Base-by-base conservation (phyloP, 2,113 vertebrate species). In the Tricholaema leucomelas region DNA sequence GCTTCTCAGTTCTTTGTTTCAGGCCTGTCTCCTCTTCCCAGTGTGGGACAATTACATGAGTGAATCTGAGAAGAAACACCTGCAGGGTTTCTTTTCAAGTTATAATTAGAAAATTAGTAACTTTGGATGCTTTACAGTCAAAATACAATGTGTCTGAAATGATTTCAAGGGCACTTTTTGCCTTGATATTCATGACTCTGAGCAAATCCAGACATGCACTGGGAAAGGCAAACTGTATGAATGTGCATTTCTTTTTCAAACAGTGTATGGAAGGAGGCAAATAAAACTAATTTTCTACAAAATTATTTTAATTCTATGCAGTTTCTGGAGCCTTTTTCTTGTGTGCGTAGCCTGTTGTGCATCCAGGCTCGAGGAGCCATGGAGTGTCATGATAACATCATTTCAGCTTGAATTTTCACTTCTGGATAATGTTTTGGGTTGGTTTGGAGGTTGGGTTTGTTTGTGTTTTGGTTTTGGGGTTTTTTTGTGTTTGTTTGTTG, bases 251-350 rank as follows among this genome's bases (percentile, higher is more conserved):
- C 73, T 94, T 92, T 17, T 89, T 70, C 76, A 55, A 90, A 76
- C 74, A 87, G 44, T 94, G 74, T 96, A 61, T 31, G 33, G 93
- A 90, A 95, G 79, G 86, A 97, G 88, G 87, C 93, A 93, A 96
- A 98, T 98, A 98, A 98, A 98, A 95, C 90, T 74, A 87, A 85
- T 98, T 98, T 98, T 97, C 94, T 97, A 98, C 55, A 93, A 93
- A 97, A 88, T 12, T 56, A n/a, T 15, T 83, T 81, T 48, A 81
- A 25, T 63, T 88, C 80, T 82, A 1, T 82, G 46, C 31, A 25
- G 28, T 92, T 78, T 70, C 18, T 94, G 52, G 72, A 73, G 52
- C 9, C 67, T 88, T 88, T 85, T 85, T 88, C 42, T 40, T 52
- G 10, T 74, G 25, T 88, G 48, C 10, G 6, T 85, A 28, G 28